phyloP scores from a whole-genome alignment of 2,888 invertebrate genomes.

The Thalpophila matura region DNA sequence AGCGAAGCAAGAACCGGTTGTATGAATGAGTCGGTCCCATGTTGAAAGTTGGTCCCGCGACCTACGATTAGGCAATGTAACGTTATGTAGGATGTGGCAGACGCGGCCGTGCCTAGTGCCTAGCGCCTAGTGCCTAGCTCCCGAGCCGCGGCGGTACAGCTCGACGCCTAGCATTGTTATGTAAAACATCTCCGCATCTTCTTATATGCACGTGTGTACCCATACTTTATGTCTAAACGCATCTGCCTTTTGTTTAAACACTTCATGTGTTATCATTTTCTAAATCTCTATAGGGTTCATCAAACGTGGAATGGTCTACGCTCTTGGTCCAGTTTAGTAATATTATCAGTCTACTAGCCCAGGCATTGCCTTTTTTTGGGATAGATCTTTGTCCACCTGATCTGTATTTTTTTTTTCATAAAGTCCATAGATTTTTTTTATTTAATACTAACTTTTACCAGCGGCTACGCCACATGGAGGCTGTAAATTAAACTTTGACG shows the following conservation, averaged over 20 bases:
- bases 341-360: too few relatives aligned
- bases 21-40: constrained; percentile 77
- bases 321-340: neutral
- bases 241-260: constrained; percentile 2
- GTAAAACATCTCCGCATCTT: constrained; percentile 50
- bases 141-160: constrained; percentile 31
- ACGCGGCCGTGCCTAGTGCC: constrained; percentile 48
- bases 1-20: constrained; percentile 84
- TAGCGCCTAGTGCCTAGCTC: too few relatives aligned
- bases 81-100: constrained; percentile 80
- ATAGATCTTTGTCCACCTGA: neutral
- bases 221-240: neutral
- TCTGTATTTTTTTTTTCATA: too few relatives aligned
- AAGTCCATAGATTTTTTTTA: too few relatives aligned
- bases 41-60: constrained; percentile 84
- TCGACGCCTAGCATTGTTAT: constrained; percentile 48
- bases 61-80: constrained; percentile 83
- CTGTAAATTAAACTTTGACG: too few relatives aligned
- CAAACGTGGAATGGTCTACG: neutral
- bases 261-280: neutral
- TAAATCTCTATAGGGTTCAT: neutral
- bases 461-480: too few relatives aligned
- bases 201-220: constrained; percentile 9
- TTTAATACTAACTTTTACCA: too few relatives aligned
- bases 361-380: neutral